Evolutionary conservation across 2,797 vertebrate genomes (phyloP), one percentile per base, ranked within the genome.

Genomic region (Falco concolor): DNA sequence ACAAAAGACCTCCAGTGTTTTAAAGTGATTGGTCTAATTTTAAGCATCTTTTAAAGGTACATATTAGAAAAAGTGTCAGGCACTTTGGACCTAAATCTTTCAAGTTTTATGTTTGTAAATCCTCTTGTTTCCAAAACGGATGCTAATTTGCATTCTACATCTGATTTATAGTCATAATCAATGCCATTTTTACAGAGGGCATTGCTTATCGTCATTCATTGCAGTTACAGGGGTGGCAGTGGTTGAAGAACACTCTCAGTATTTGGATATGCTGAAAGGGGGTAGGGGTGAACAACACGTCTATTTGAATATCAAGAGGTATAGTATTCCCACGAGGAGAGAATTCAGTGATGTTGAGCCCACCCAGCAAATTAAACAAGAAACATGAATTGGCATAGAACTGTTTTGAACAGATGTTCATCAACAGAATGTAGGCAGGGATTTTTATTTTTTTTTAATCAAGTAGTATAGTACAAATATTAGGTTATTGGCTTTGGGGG

Each of bases 341-440:
- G 32, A 80, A 77, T 40, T 89, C 60, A 68, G 54, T 81, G 84
- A 30, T 85, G 73, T 77, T 81, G 65, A 91, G 69, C 76, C 76
- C 65, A 68, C 95, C 87, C 61, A 90, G 76, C 73, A 93, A 88
- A 95, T 93, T 86, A 88, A 91, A 88, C 53, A 80, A 85, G 79
- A 86, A 83, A 81, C 25, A 32, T 68, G 13, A 78, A 94, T 96
- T 89, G 93, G 67, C 86, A 87, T 93, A 87, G 81, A 88, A 95
- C 84, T 76, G 23, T 74, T 76, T 85, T 59, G 82, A 95, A 60
- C 82, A 95, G 87, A 90, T 87, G 90, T 87, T 96, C 90, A 76
- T 79, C 92, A 83, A 34, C 25, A 80, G 40, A 92, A 64, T 63
- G 56, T 2, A 34, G 4, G 32, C 80, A 34, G 11, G 86, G 70